Conservation (phyloP, 2,888 invertebrate species). For the Apeira syringaria region DNA sequence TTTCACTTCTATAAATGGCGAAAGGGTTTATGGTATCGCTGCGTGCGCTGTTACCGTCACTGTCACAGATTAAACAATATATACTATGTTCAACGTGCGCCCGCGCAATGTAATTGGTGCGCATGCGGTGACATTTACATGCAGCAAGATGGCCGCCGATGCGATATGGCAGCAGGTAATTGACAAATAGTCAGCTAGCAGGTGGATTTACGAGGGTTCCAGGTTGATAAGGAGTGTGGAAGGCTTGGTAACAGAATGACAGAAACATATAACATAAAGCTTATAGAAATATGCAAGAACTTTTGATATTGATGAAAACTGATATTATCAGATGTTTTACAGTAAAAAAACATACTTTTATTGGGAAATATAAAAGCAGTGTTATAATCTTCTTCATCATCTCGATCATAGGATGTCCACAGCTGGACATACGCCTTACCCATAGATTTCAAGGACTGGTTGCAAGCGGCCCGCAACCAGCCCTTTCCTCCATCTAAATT, state of each 20-base stretch:
- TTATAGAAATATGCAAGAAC: no score
- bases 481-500: no score
- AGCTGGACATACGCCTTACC: no score
- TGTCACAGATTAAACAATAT: slow-evolving; percentile 12
- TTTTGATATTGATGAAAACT: no score
- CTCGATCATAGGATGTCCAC: no score
- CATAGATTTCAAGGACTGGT: no score
- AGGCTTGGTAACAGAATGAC: neutral
- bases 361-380: no score
- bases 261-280: no score
- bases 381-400: no score
- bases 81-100: slow-evolving; percentile 42
- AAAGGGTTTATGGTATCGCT: slow-evolving; percentile 76
- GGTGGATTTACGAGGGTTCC: slow-evolving; percentile 28
- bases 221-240: slow-evolving; percentile 6
- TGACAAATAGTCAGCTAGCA: slow-evolving; percentile 66
- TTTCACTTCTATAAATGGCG: slow-evolving; percentile 79
- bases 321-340: no score
- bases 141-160: slow-evolving; percentile 74
- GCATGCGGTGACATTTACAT: slow-evolving; percentile 78
- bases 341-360: no score
- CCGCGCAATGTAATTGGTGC: slow-evolving; percentile 80
- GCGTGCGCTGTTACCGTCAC: slow-evolving; percentile 72
- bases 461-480: no score
- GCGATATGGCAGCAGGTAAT: slow-evolving; percentile 69